Conservation (phyloP, 2,113 vertebrate genomes). For the Leiothrix lutea region DNA sequence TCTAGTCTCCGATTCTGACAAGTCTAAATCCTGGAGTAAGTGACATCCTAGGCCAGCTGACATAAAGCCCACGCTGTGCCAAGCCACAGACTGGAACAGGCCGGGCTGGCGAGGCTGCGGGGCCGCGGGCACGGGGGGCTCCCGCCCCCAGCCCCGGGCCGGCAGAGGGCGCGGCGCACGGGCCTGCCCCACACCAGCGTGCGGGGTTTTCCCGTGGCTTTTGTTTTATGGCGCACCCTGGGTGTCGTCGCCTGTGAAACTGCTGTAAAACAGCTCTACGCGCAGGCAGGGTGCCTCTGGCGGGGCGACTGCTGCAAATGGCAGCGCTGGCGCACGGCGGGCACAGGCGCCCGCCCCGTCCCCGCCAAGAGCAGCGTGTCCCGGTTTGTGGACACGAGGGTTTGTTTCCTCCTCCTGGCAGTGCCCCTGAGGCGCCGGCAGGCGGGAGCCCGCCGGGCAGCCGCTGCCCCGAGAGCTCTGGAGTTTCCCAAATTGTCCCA, state of each 20-base stretch:
- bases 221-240: fast-evolving
- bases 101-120: fast-evolving
- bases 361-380: fast-evolving
- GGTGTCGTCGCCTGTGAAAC: too few species aligned
- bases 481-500: fast-evolving
- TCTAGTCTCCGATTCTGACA: neutral
- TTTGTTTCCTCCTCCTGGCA: too few species aligned
- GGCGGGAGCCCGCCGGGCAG: fast-evolving
- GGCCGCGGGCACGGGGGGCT: neutral
- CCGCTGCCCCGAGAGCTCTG: fast-evolving
- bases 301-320: fast-evolving
- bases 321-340: too few species aligned
- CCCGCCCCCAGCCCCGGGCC: neutral
- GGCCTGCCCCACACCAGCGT: fast-evolving
- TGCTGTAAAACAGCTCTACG: neutral
- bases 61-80: neutral
- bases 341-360: fast-evolving
- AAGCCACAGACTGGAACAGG: fast-evolving
- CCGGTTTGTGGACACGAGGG: fast-evolving
- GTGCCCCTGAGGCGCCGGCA: neutral
- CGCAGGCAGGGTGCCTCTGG: fast-evolving
- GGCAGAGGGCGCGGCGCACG: neutral
- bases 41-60: neutral
- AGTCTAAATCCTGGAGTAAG: neutral
- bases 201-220: fast-evolving